Conservation (phyloP, 2,113 vertebrate genomes). For the Eulacestoma nigropectus region DNA sequence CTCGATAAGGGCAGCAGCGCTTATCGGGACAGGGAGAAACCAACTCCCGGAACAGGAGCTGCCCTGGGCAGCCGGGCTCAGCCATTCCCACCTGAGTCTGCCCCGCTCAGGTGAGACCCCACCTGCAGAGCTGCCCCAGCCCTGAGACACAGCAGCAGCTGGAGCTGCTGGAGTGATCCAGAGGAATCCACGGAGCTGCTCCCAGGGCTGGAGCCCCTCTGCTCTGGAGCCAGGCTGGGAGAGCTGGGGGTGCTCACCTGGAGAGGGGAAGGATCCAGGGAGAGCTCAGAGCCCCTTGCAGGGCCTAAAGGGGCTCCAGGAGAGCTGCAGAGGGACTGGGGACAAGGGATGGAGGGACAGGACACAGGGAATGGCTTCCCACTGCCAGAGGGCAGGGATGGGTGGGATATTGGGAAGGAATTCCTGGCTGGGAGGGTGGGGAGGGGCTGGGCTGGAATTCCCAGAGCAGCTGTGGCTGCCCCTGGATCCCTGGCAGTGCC, state of each 20-base stretch:
- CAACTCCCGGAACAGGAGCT: background rate
- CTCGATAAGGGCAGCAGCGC: accelerated
- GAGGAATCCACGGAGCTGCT: background rate
- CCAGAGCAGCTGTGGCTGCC: too few species aligned
- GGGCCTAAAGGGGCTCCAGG: background rate
- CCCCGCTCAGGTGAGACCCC: background rate
- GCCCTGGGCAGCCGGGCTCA: background rate
- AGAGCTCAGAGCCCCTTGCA: background rate
- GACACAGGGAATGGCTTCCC: background rate
- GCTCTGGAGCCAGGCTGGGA: background rate
- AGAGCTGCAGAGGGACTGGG: background rate
- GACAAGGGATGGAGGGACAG: background rate
- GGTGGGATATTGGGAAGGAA: background rate
- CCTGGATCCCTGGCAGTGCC: too few species aligned
- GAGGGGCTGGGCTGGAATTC: too few species aligned
- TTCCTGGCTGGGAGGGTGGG: too few species aligned
- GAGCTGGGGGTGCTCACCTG: background rate
- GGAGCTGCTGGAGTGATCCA: background rate
- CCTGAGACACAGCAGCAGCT: background rate
- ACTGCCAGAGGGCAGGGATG: background rate
- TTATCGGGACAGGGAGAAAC: too few species aligned
- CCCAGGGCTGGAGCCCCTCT: too few species aligned
- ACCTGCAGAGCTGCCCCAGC: background rate
- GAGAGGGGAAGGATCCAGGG: background rate
- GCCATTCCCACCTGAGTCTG: background rate